Conservation (phyloP, 2,888 invertebrate genomes). For the Erynnis tages region DNA sequence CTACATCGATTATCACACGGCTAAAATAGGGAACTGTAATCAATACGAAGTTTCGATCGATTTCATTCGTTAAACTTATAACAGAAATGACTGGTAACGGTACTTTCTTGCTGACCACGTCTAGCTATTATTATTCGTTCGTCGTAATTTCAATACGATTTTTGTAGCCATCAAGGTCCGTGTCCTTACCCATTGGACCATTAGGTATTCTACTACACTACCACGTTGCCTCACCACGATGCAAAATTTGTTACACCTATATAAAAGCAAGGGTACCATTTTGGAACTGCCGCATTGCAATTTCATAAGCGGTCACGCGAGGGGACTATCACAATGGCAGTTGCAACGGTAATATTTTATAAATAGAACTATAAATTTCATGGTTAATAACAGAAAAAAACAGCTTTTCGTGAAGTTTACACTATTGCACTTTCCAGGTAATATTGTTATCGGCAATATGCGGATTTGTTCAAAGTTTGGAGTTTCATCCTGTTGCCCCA, state of each 20-base stretch:
- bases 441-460: slow-evolving; percentile 49
- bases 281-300: slow-evolving; percentile 73
- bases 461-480: slow-evolving; percentile 53
- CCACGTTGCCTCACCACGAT: slow-evolving; percentile 73
- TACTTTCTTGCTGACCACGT: slow-evolving; percentile 67
- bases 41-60: no score
- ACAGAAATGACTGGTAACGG: slow-evolving; percentile 28
- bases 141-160: slow-evolving; percentile 74
- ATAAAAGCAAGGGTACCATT: slow-evolving; percentile 74
- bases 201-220: slow-evolving; percentile 75
- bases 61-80: no score
- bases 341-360: slow-evolving; percentile 52
- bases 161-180: slow-evolving; percentile 77
- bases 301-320: slow-evolving; percentile 59
- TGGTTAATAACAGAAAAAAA: background rate
- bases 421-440: slow-evolving; percentile 48
- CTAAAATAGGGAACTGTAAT: no score
- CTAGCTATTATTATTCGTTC: slow-evolving; percentile 72
- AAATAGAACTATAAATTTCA: background rate
- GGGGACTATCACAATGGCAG: slow-evolving; percentile 52
- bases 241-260: slow-evolving; percentile 81
- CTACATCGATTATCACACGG: no score
- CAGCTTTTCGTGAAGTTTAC: no score
- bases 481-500: slow-evolving; percentile 44
- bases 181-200: slow-evolving; percentile 74